Evolutionary conservation across 64 coral and sea anemone species (phyloP).

Genomic region (Stylophora pistillata): DNA sequence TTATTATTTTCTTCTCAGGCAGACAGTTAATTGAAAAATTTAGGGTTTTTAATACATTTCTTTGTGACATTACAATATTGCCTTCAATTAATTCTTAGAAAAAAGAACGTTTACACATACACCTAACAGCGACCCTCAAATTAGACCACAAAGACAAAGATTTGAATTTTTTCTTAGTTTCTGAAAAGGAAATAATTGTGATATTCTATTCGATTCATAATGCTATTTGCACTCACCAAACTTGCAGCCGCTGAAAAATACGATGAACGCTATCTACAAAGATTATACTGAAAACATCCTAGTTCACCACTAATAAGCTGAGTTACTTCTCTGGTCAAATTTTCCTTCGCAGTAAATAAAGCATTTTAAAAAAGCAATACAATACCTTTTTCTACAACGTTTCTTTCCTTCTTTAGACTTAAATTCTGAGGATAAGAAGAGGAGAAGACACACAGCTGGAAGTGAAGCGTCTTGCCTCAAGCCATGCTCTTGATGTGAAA

Average conservation of each 20-base stretch:
- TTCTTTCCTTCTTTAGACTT: neutral
- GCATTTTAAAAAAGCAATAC: neutral
- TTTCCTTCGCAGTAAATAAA: neutral
- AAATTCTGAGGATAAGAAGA: neutral
- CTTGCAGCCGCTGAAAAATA: neutral
- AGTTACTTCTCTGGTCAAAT: neutral
- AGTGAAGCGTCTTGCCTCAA: neutral
- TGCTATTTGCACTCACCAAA: neutral
- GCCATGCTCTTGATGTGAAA: conserved; percentile 16
- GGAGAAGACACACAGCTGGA: neutral
- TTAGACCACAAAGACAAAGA: neutral
- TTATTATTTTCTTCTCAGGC: neutral
- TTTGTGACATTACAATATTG: neutral
- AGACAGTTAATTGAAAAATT: neutral
- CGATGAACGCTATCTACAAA: neutral
- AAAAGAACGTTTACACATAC: neutral
- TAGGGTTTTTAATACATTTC: neutral
- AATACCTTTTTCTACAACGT: conserved; percentile 4
- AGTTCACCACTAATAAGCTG: neutral
- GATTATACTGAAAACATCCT: neutral
- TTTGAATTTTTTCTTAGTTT: neutral
- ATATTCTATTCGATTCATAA: neutral
- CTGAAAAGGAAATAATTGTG: neutral
- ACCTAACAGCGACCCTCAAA: neutral
- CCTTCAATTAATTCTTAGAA: neutral